Evolutionary conservation across 2,797 vertebrate genomes (phyloP).

Genomic region (Falco naumanni): DNA sequence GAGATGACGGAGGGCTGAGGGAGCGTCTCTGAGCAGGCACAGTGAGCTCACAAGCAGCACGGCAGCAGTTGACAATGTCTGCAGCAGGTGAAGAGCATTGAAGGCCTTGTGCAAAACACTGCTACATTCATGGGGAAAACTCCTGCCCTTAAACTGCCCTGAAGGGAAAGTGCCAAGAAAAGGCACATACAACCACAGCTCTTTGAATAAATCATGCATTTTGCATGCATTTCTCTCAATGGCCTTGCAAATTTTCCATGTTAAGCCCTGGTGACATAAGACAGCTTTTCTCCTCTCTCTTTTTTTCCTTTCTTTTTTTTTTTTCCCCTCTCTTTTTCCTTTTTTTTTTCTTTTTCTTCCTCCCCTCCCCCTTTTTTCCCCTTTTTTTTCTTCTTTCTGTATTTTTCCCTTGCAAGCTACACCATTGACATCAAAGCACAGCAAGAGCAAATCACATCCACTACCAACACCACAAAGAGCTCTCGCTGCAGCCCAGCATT

Average conservation of each 20-base stretch:
- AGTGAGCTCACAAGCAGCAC: background rate
- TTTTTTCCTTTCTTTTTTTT: background rate
- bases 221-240: background rate
- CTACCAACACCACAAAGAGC: background rate
- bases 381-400: background rate
- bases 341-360: background rate
- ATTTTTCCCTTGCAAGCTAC: background rate
- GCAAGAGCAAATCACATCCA: background rate
- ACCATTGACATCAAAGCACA: background rate
- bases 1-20: background rate
- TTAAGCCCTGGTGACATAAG: background rate
- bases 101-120: background rate
- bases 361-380: background rate
- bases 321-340: background rate
- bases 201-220: background rate
- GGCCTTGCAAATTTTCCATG: background rate
- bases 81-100: background rate
- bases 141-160: background rate
- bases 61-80: background rate
- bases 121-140: background rate
- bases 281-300: background rate
- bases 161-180: background rate
- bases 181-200: background rate
- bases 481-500: rapidly evolving
- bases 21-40: rapidly evolving